Evolutionary conservation across 2,113 vertebrate species (phyloP).

Genomic region (Neolamprologus tretocephalus): DNA sequence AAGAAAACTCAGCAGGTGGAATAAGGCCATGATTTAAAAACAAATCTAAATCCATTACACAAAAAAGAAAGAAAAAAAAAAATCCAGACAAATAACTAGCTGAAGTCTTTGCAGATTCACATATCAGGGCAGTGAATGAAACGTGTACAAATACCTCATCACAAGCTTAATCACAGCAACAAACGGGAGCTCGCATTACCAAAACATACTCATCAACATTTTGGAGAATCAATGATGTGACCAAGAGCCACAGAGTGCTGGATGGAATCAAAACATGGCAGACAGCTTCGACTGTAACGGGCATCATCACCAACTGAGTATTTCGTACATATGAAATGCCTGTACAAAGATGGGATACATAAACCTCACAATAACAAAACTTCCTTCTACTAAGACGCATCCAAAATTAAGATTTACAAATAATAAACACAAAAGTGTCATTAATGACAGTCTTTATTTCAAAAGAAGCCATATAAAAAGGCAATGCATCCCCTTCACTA

Average conservation of each 20-base stretch:
- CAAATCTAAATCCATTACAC: neutral
- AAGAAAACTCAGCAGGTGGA: neutral
- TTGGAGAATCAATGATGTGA: neutral
- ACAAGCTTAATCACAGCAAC: constrained; percentile 18
- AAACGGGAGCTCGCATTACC: neutral
- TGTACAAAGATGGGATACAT: neutral
- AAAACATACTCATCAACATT: neutral
- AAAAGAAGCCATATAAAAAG: constrained; percentile 13
- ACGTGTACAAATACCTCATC: neutral
- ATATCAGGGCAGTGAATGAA: constrained; percentile 11
- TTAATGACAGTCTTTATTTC: neutral
- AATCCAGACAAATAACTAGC: neutral
- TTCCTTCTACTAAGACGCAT: neutral
- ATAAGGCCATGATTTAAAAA: neutral
- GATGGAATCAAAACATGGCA: constrained; percentile 5
- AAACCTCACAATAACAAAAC: neutral
- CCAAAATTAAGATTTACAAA: constrained; percentile 2
- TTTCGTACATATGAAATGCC: neutral
- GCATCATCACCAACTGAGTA: neutral
- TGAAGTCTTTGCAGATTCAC: constrained; percentile 1
- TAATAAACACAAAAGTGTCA: neutral
- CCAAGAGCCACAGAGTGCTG: neutral
- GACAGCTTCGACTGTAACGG: neutral
- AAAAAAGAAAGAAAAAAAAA: neutral
- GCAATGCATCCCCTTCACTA: neutral